These are phyloP conservation scores for Abramis brama DNA, from an alignment of 2,113 vertebrate genomes.

Conservation along the genomic window DNA sequence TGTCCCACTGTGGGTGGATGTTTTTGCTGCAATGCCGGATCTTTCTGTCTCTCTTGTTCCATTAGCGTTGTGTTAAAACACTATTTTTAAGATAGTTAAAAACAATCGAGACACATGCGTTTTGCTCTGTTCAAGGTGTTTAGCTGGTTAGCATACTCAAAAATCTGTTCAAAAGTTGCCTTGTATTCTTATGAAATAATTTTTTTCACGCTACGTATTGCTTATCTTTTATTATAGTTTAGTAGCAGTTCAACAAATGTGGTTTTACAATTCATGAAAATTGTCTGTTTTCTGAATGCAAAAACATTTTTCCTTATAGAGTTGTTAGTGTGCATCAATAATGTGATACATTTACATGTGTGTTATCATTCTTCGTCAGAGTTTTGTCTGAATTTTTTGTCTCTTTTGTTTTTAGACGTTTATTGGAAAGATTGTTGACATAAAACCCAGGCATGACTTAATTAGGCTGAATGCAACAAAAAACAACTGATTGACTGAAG, in stretches of 20 bases:
- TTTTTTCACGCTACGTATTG: not conserved
- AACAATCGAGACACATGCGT: not conserved
- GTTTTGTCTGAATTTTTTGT: not conserved
- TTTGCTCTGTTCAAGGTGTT: not conserved
- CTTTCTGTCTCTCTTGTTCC: not conserved
- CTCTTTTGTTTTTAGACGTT: not conserved
- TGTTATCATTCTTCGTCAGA: not conserved
- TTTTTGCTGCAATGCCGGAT: not conserved
- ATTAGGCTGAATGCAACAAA: not conserved
- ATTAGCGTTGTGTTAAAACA: not conserved
- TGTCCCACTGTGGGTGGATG: slow-evolving; percentile 1
- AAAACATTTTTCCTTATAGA: not conserved
- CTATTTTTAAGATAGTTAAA: not conserved
- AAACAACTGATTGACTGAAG: not conserved
- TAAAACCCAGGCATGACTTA: not conserved
- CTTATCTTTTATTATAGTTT: not conserved
- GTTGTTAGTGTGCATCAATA: not conserved
- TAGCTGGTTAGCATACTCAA: not conserved
- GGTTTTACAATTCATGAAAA: not conserved
- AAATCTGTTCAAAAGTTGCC: not conserved
- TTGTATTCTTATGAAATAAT: not conserved
- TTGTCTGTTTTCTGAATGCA: not conserved
- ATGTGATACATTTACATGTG: not conserved
- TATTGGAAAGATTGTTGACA: not conserved
- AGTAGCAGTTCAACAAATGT: not conserved